Evolutionary conservation across 2,797 vertebrate species (phyloP).

Genomic region (Ceyx erithaca): DNA sequence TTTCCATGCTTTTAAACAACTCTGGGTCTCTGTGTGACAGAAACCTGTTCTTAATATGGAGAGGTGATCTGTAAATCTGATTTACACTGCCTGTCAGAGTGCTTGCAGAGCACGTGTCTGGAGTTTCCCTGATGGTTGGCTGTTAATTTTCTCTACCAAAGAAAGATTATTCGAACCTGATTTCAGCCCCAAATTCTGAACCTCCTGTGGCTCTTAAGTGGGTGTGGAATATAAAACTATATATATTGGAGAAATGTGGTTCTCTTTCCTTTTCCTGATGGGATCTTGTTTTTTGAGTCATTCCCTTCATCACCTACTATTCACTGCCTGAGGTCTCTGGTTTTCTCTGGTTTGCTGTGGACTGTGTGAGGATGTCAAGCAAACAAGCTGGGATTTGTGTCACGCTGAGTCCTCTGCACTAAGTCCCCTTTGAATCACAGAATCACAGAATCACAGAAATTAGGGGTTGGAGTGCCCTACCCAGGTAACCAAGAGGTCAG

Average conservation of each 20-base stretch:
- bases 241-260: conserved; percentile 15
- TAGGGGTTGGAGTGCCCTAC: neutral
- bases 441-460: too few species aligned
- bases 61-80: neutral
- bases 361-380: conserved; percentile 4
- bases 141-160: neutral
- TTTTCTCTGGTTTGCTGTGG: neutral
- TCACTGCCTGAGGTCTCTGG: neutral
- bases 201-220: conserved; percentile 7
- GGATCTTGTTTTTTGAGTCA: conserved; percentile 30
- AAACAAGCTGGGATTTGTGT: conserved; percentile 48
- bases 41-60: neutral
- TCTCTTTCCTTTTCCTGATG: neutral
- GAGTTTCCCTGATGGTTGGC: neutral
- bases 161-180: neutral
- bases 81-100: neutral
- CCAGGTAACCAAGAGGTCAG: conserved; percentile 49
- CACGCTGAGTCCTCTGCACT: neutral
- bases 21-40: neutral
- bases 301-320: conserved; percentile 43
- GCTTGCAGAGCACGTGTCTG: neutral
- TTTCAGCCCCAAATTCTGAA: neutral
- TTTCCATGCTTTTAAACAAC: neutral
- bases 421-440: conserved; percentile 29
- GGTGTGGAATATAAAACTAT: conserved; percentile 15